Percentiles rank a stretch among this genome's conserved stretches.
Conservation (phyloP, 2,797 vertebrate genomes). For the Aldrovandia affinis region DNA sequence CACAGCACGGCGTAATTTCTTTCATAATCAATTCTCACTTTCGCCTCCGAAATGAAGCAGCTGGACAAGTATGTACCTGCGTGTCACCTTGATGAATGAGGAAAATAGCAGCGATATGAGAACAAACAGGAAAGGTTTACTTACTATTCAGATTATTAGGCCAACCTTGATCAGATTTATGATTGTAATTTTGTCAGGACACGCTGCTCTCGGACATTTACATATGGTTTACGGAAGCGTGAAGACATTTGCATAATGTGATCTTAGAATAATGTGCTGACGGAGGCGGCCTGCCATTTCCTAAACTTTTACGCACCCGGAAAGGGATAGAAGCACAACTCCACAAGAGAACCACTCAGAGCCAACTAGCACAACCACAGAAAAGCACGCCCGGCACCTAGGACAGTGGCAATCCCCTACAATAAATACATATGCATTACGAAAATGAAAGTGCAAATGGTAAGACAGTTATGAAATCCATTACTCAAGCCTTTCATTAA, state of each 20-base stretch:
- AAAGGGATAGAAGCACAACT: neutral
- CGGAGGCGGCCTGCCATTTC: conserved; percentile 27
- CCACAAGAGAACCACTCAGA: neutral
- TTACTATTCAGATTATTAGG: conserved; percentile 54
- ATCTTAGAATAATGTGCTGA: conserved; percentile 47
- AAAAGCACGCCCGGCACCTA: neutral
- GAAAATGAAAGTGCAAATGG: neutral
- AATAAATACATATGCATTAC: neutral
- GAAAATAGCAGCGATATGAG: conserved; percentile 20
- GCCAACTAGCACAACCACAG: neutral
- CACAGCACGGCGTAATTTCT: neutral
- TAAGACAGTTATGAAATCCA: neutral
- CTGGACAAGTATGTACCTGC: conserved; percentile 17
- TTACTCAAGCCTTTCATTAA: neutral
- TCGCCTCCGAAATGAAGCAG: conserved; percentile 21
- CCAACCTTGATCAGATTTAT: conserved; percentile 61
- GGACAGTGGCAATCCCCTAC: too few species aligned
- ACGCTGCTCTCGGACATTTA: conserved; percentile 54
- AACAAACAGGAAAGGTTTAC: conserved; percentile 53
- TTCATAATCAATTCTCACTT: conserved; percentile 31
- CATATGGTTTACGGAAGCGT: conserved; percentile 47
- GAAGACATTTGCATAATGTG: conserved; percentile 56
- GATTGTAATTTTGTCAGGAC: conserved; percentile 53
- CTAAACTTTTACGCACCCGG: conserved; percentile 16
- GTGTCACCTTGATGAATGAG: conserved; percentile 35